Evolutionary conservation across 2,888 invertebrate species (phyloP), one percentile per base, ranked within the genome.

Genomic region (Pogonocherus hispidulus): DNA sequence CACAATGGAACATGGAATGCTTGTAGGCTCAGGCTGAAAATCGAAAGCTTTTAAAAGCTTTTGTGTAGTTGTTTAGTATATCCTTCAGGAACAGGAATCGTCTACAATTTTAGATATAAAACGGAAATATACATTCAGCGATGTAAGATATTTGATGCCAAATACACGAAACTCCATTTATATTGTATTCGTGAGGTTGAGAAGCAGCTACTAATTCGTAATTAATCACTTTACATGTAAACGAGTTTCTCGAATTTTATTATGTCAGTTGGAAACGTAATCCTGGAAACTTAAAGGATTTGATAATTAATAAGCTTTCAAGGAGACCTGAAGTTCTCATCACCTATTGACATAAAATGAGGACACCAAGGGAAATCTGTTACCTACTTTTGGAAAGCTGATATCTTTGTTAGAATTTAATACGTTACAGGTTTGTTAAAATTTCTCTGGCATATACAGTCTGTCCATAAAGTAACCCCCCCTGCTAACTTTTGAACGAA

Each of bases 81-180:
- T 59, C 59, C 35, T 59, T 59, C 59, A 59, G 32, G 32, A 59
- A 47, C 59, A 59, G 59, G 32, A 59, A 46, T 59, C 59, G 23
- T 11, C 32, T 47, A 59, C 46, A 47, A 59, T 59, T 59, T 32
- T 47, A 47, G 59, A 59, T 59, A 59, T 59, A 47, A 47, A 59
- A 59, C 46, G 59, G 59, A 59, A 57, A 57, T 56, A 37, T 20
- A 20, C 41, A 20, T 57, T 57, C 22, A 14, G 44, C 23, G 44
- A 57, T 44, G 32, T 32, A 52, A 55, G 14, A 59, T 11, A 19
- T 59, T 59, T 16, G 32, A 22, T 59, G 59, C 19, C 59, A 47
- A 47, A 47, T 32, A 19, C 59, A 59, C 18, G 46, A 35, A 47
- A 44, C 14, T 19, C 2, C 14, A 14, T 55, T 54, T 54, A 18